These are phyloP conservation scores for Lithophane ornitopus DNA, from an alignment of 2,888 invertebrate species.

Conservation along the genomic window DNA sequence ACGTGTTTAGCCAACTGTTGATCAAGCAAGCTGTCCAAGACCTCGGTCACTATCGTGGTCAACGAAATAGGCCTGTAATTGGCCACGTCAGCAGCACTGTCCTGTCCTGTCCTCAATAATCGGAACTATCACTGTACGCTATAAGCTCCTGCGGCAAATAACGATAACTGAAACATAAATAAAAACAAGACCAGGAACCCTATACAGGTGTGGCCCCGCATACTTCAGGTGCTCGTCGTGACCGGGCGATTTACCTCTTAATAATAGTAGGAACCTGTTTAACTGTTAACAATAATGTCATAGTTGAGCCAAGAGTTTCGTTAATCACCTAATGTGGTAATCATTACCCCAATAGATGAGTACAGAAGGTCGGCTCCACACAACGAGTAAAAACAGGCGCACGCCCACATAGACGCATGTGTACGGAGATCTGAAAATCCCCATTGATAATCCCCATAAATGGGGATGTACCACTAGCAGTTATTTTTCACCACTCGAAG, in stretches of 20 bases:
- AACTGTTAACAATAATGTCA: background rate
- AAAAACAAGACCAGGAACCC: background rate
- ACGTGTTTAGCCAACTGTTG: background rate
- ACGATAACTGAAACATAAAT: too few species aligned
- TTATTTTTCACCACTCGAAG: background rate
- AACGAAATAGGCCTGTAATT: background rate
- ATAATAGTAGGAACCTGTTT: background rate
- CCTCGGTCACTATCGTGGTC: background rate
- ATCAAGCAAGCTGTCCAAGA: background rate
- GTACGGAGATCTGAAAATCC: too few species aligned
- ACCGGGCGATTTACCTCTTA: background rate
- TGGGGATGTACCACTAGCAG: background rate
- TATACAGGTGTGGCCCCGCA: background rate
- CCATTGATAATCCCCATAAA: too few species aligned
- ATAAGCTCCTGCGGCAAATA: background rate
- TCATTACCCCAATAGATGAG: too few species aligned
- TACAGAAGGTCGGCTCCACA: background rate
- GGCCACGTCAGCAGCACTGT: background rate
- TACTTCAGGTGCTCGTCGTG: background rate
- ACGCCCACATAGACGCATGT: too few species aligned
- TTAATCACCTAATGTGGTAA: too few species aligned
- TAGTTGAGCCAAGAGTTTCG: too few species aligned
- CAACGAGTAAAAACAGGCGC: too few species aligned
- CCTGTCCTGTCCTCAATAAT: background rate
- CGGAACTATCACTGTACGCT: background rate